Percentiles rank a stretch among this genome's conserved stretches.
Evolutionary conservation across 2,797 vertebrate genomes (phyloP).

Genomic region (Darevskia mixta): DNA sequence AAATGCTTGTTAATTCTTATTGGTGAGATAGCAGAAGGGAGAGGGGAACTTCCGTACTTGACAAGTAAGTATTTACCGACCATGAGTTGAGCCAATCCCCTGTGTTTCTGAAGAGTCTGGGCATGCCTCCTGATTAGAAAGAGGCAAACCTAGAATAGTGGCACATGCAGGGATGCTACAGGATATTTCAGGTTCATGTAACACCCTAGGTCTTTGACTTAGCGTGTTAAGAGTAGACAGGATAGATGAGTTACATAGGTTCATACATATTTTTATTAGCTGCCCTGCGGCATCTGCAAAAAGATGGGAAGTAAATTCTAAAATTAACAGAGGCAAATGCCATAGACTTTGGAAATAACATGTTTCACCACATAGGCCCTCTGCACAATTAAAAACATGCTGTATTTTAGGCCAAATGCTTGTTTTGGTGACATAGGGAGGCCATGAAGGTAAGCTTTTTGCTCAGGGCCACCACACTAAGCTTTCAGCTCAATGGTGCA

Average conservation of each 20-base stretch:
- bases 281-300: neutral
- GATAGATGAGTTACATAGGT: neutral
- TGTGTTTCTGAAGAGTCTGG: neutral
- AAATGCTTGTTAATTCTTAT: no score
- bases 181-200: neutral
- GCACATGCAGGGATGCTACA: no score
- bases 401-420: neutral
- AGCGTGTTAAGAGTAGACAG: neutral
- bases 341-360: conserved; percentile 7
- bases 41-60: neutral
- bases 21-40: neutral
- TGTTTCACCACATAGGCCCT: neutral
- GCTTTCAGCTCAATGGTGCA: conserved; percentile 10
- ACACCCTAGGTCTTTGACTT: no score
- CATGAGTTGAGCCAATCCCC: neutral
- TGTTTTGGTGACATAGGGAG: neutral
- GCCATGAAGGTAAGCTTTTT: conserved; percentile 21
- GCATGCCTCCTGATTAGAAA: neutral
- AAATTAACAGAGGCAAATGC: neutral
- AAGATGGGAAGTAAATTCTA: neutral
- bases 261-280: neutral
- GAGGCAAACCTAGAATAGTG: neutral
- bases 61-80: neutral
- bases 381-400: neutral
- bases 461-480: conserved; percentile 11